A percentile compares a stretch with the other conserved stretches of the same genome.
Evolutionary conservation across 2,888 invertebrate species (phyloP).

Genomic region (Camptogramma bilineatum): DNA sequence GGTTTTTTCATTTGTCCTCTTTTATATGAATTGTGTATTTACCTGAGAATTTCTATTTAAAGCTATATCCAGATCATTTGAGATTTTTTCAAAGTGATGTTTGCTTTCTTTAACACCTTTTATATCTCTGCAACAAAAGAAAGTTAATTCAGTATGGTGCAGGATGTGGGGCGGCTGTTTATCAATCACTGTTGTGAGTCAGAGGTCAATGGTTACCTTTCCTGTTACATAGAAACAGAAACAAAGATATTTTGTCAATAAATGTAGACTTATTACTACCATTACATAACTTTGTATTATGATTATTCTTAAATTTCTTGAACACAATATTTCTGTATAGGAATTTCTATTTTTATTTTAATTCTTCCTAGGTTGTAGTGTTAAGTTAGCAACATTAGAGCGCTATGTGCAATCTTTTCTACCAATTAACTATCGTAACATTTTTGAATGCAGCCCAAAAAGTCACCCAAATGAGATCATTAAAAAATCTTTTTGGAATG

Average conservation of each 20-base stretch:
- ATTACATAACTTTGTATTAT: too few relatives aligned
- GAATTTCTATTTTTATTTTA: too few relatives aligned
- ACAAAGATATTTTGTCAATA: slow-evolving; percentile 1
- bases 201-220: slow-evolving; percentile 32
- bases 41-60: slow-evolving; percentile 94
- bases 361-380: too few relatives aligned
- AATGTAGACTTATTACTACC: background rate
- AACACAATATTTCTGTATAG: too few relatives aligned
- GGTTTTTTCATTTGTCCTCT: too few relatives aligned
- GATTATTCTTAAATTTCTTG: too few relatives aligned
- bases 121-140: slow-evolving; percentile 89
- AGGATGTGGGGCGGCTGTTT: slow-evolving; percentile 46
- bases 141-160: slow-evolving; percentile 18
- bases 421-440: too few relatives aligned
- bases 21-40: slow-evolving; percentile 33
- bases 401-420: too few relatives aligned
- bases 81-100: slow-evolving; percentile 97
- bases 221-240: background rate
- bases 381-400: too few relatives aligned
- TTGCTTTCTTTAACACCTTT: slow-evolving; percentile 96
- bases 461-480: too few relatives aligned
- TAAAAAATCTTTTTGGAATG: too few relatives aligned
- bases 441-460: too few relatives aligned
- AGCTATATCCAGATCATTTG: slow-evolving; percentile 94
- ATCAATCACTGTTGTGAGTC: slow-evolving; percentile 47